phyloP scores from a whole-genome alignment of 2,888 invertebrate species.

The Fabriciana adippe region DNA sequence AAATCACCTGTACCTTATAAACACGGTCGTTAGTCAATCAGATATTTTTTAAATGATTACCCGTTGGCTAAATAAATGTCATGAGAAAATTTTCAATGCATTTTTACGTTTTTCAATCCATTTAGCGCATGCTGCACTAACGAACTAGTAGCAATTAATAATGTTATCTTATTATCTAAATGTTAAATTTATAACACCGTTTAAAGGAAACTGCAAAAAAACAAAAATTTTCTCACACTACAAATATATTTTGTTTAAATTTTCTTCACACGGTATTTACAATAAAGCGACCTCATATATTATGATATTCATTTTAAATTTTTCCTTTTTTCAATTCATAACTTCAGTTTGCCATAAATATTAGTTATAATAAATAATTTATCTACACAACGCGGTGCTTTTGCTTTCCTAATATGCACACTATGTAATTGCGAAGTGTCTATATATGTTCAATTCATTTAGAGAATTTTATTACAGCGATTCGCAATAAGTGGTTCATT shows the following conservation, averaged over 20 bases:
- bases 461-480: conserved; percentile 1
- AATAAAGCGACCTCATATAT: not conserved
- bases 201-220: conserved; percentile 7
- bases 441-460: conserved; percentile 10
- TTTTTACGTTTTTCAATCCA: conserved; percentile 1
- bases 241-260: not conserved
- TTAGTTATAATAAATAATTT: conserved; percentile 3
- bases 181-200: conserved; percentile 10
- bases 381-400: conserved; percentile 5
- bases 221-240: not conserved
- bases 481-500: conserved; percentile 5
- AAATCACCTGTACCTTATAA: too few species aligned
- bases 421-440: not conserved
- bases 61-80: not conserved
- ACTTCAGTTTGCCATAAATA: not conserved
- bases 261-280: not conserved
- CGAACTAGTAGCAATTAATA: conserved; percentile 13
- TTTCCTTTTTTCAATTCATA: not conserved
- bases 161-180: conserved; percentile 14
- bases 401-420: conserved; percentile 20
- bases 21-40: not conserved
- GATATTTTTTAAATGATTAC: not conserved
- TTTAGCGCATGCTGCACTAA: not conserved
- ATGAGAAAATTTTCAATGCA: not conserved
- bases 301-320: not conserved